These are phyloP conservation scores for Taeniopygia guttata DNA, from an alignment of 2,797 vertebrate species.

Conservation along the genomic window DNA sequence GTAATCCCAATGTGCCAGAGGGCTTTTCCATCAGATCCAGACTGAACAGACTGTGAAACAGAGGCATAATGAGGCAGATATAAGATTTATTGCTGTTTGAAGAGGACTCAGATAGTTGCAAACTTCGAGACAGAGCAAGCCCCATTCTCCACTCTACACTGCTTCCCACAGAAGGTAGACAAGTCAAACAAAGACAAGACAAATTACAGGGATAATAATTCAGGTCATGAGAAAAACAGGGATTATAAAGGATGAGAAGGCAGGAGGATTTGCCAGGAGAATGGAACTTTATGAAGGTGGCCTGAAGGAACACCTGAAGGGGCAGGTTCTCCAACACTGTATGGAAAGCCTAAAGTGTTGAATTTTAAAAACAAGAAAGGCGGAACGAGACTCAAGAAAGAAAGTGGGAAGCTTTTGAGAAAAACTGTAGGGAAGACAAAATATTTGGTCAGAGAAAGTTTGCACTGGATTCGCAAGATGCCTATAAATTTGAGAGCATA, in stretches of 20 bases:
- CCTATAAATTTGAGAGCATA: not conserved
- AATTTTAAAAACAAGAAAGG: not conserved
- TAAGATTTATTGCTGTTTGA: not conserved
- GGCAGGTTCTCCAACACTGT: not conserved
- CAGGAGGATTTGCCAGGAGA: not conserved
- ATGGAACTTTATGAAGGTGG: not conserved
- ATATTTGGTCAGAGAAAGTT: not conserved
- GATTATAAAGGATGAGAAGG: not conserved
- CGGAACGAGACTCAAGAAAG: not conserved
- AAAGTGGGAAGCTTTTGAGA: not conserved
- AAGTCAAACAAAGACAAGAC: conserved; percentile 12
- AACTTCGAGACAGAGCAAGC: not conserved
- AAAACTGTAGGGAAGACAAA: not conserved
- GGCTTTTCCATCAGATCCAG: not conserved
- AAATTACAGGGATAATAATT: conserved; percentile 11
- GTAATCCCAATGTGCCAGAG: not conserved
- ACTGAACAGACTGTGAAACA: not conserved
- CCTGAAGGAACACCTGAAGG: not conserved
- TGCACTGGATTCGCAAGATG: not conserved
- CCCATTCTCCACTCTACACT: not conserved
- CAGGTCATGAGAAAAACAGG: not conserved
- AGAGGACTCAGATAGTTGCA: not conserved
- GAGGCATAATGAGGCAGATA: not conserved
- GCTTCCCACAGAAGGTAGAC: not conserved
- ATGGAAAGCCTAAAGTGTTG: not conserved